phyloP scores from a whole-genome alignment of 2,113 vertebrate genomes.

The Taurulus bubalis region DNA sequence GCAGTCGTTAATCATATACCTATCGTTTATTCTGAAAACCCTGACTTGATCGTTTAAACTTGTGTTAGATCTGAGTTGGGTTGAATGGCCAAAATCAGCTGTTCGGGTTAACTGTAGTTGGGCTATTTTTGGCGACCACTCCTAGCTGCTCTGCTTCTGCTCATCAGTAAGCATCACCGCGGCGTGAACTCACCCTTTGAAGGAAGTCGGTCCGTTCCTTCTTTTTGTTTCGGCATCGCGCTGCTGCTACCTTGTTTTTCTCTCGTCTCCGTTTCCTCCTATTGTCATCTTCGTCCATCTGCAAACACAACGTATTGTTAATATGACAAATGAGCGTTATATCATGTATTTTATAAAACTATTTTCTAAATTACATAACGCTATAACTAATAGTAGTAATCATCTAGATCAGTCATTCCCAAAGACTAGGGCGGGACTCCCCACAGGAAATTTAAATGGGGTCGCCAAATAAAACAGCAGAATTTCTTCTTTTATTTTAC shows the following conservation, averaged over 20 bases:
- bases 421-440: background rate
- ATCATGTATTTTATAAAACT: background rate
- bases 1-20: background rate
- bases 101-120: slow-evolving; percentile 16
- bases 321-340: background rate
- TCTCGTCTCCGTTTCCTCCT: slow-evolving; percentile 94
- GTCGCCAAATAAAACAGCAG: too few species aligned
- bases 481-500: too few species aligned
- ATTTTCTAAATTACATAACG: background rate
- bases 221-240: slow-evolving; percentile 97
- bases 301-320: slow-evolving; percentile 30
- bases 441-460: background rate
- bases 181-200: slow-evolving; percentile 88
- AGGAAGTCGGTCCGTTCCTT: slow-evolving; percentile 97
- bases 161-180: slow-evolving; percentile 23
- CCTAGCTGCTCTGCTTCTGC: slow-evolving; percentile 17
- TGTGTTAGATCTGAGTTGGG: background rate
- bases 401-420: background rate
- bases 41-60: background rate
- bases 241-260: slow-evolving; percentile 97
- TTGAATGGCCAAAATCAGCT: background rate
- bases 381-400: background rate
- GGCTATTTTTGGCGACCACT: background rate
- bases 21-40: background rate
- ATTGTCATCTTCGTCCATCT: slow-evolving; percentile 95